Percentiles rank a stretch among this genome's conserved stretches.
These are phyloP conservation scores for Leptinotarsa juncta DNA, from an alignment of 2,888 invertebrate genomes.

Conservation along the genomic window DNA sequence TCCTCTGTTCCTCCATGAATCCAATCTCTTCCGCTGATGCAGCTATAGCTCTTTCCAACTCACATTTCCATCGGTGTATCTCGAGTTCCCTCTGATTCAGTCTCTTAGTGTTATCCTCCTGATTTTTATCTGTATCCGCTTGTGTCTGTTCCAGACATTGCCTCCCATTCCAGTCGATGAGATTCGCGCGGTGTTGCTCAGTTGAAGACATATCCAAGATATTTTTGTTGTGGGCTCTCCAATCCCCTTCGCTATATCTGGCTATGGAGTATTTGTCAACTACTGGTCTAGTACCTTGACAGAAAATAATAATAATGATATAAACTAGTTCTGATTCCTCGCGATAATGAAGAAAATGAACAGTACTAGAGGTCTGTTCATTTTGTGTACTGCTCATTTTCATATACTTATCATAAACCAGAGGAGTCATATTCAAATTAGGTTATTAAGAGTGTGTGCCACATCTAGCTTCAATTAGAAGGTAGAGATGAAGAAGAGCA, in stretches of 20 bases:
- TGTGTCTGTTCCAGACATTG: slow-evolving; percentile 75
- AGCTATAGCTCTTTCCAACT: slow-evolving; percentile 77
- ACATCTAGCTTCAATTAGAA: no score
- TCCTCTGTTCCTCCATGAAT: slow-evolving; percentile 75
- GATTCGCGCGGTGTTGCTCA: slow-evolving; percentile 59
- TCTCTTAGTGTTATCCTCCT: slow-evolving; percentile 75
- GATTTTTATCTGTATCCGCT: slow-evolving; percentile 75
- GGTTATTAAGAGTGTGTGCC: no score
- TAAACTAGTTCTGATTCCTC: no score
- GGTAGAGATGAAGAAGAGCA: no score
- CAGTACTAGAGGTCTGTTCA: no score
- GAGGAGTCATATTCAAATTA: no score
- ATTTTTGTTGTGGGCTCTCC: slow-evolving; percentile 69
- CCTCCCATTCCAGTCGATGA: slow-evolving; percentile 72
- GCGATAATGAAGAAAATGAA: no score
- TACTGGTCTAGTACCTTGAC: slow-evolving; percentile 73
- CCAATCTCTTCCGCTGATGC: slow-evolving; percentile 79
- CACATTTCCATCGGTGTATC: slow-evolving; percentile 80
- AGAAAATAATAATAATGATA: background rate
- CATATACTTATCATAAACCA: no score
- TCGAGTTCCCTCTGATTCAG: slow-evolving; percentile 76
- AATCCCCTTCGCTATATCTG: slow-evolving; percentile 78
- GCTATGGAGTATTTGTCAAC: slow-evolving; percentile 83
- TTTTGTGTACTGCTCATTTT: no score
- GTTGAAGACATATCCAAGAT: slow-evolving; percentile 58